Evolutionary conservation across 2,888 invertebrate species (phyloP), one percentile per base, ranked within the genome.

Genomic region (Rotaria magnacalcarata): DNA sequence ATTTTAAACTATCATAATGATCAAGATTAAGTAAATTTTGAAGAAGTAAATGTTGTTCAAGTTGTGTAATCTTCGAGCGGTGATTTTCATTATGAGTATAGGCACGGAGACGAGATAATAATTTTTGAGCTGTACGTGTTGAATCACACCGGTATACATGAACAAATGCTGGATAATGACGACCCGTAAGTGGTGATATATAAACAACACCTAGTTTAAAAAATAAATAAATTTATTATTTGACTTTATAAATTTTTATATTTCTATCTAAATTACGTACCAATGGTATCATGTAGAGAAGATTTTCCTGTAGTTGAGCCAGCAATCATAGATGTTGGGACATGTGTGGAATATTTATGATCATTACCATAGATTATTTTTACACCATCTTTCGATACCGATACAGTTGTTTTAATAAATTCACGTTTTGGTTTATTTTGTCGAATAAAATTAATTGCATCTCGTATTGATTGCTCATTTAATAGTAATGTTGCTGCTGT

Each of bases 131-230:
- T 14, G 14, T 19, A 47, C 80, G 43, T 3, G 24, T 1, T 47
- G 80, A 80, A 47, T 80, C 80, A 80, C 80, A 80, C 6, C 80
- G 80, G n/a, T 80, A 80, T 11, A 47, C 14, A 47, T 80, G 80
- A 11, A 80, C n/a, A 47, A 80, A 80, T 47, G 80, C 80, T 24
- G 80, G 80, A 80, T 80, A 80, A 80, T 80, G 80, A 80, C 47
- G 47, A 43, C 80, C 80, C 4, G 80, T 47, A 6, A 80, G 24
- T 80, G 80, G 80, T 47, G 47, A 47, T 47, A 80, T 80, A n/a
- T 80, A 80, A n/a, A 80, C 47, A 47, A 43, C 11, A 80, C 80
- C 80, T 80, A 80, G 16, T 47, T 21, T 27, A 2, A 19, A 4
- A 60, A 11, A 1, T 27, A 60, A 24, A 24, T 4, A 43, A 10